These are phyloP conservation scores for Proterorhinus semilunaris DNA, from an alignment of 2,113 vertebrate genomes.

Conservation along the genomic window DNA sequence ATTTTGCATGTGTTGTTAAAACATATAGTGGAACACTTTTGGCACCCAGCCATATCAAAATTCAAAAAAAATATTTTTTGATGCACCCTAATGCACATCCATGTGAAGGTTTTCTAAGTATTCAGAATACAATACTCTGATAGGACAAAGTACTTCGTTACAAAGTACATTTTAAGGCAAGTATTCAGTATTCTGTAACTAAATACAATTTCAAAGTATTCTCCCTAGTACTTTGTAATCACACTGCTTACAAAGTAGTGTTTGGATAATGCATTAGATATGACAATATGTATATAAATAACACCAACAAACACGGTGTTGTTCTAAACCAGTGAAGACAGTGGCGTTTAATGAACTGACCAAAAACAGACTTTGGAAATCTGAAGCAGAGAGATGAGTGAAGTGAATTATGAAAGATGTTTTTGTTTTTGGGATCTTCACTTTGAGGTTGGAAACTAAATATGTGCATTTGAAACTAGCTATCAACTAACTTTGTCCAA, in stretches of 20 bases:
- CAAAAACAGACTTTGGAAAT: slow-evolving; percentile 8
- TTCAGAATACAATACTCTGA: no score
- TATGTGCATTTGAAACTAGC: not conserved
- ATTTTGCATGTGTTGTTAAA: no score
- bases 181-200: no score
- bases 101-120: no score
- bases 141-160: no score
- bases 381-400: not conserved
- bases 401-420: slow-evolving; percentile 1
- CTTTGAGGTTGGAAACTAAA: not conserved
- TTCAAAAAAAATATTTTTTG: no score
- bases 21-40: no score
- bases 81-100: no score
- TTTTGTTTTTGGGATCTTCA: not conserved
- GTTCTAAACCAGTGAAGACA: slow-evolving; percentile 9
- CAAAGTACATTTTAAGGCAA: no score
- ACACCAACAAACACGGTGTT: not conserved
- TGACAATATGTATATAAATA: not conserved
- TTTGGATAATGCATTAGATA: not conserved
- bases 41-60: no score
- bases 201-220: no score
- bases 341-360: slow-evolving; percentile 3
- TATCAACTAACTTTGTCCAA: not conserved
- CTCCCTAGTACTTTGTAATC: no score
- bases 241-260: not conserved